Conservation (phyloP, 2,113 vertebrate species). For the Zingel zingel region DNA sequence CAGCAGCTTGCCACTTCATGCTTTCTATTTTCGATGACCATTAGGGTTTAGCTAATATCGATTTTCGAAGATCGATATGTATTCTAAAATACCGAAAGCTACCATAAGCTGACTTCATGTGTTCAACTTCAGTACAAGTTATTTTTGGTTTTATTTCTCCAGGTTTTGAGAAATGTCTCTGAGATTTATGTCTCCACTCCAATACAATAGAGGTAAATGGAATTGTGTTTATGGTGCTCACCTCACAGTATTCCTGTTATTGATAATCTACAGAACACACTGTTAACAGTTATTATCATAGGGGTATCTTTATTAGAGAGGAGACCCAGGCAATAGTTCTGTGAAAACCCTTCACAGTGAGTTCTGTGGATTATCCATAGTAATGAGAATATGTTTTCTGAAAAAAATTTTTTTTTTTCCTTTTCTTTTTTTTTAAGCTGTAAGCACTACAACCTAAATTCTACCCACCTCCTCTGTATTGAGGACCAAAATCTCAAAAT, state of each 20-base stretch:
- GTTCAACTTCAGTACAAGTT: neutral
- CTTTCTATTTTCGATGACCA: neutral
- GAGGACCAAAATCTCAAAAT: neutral
- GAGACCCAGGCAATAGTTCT: no score
- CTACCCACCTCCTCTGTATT: no score
- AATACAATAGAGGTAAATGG: neutral
- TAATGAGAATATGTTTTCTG: no score
- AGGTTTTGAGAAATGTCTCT: neutral
- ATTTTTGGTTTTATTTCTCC: neutral
- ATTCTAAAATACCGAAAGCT: neutral
- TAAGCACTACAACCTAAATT: neutral
- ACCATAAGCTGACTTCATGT: neutral
- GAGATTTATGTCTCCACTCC: neutral
- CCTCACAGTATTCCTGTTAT: neutral
- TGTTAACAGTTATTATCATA: no score
- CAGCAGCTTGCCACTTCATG: neutral
- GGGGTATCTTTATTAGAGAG: no score
- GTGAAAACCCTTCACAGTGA: no score
- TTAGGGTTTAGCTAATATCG: neutral
- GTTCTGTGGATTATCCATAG: no score
- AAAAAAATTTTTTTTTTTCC: no score
- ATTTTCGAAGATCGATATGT: neutral
- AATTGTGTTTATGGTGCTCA: constrained; percentile 5
- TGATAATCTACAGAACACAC: neutral
- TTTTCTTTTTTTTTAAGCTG: no score